Conservation (phyloP, 1,140 invertebrate genomes). For the Lepidotrigona ventralis region DNA sequence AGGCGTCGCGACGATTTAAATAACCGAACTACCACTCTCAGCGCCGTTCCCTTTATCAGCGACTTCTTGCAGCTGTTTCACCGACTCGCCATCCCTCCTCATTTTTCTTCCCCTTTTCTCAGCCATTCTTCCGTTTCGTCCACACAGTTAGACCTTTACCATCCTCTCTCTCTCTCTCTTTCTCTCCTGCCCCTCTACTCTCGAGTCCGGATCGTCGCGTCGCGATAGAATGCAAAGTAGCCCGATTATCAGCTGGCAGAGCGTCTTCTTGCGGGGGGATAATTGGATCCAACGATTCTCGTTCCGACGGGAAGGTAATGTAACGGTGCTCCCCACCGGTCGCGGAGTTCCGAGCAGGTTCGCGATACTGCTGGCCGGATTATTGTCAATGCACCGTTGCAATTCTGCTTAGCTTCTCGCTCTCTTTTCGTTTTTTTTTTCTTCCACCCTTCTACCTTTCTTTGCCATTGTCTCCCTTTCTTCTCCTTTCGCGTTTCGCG, state of each 20-base stretch:
- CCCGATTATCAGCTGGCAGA: constrained; percentile 54
- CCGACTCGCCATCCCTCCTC: constrained; percentile 6
- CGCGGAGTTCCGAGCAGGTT: not conserved
- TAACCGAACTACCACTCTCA: constrained; percentile 57
- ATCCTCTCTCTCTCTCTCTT: too few species aligned
- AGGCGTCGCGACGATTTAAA: constrained; percentile 63
- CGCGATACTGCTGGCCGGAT: constrained; percentile 36
- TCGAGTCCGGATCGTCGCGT: not conserved
- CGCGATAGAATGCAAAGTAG: constrained; percentile 53
- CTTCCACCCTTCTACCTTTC: not conserved
- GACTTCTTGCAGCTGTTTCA: constrained; percentile 54
- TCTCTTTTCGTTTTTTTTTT: not conserved
- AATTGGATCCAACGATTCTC: constrained; percentile 61
- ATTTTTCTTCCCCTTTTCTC: not conserved
- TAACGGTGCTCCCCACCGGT: not conserved
- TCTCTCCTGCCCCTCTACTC: too few species aligned
- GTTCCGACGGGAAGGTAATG: constrained; percentile 42
- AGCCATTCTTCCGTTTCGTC: not conserved
- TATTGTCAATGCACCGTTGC: constrained; percentile 44
- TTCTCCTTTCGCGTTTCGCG: too few species aligned
- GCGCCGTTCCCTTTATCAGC: constrained; percentile 42
- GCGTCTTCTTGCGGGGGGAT: constrained; percentile 38
- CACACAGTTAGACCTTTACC: not conserved
- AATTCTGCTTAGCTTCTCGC: not conserved
- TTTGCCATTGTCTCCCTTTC: too few species aligned